phyloP scores from a whole-genome alignment of 2,113 vertebrate species.

The Isichthys henryi region DNA sequence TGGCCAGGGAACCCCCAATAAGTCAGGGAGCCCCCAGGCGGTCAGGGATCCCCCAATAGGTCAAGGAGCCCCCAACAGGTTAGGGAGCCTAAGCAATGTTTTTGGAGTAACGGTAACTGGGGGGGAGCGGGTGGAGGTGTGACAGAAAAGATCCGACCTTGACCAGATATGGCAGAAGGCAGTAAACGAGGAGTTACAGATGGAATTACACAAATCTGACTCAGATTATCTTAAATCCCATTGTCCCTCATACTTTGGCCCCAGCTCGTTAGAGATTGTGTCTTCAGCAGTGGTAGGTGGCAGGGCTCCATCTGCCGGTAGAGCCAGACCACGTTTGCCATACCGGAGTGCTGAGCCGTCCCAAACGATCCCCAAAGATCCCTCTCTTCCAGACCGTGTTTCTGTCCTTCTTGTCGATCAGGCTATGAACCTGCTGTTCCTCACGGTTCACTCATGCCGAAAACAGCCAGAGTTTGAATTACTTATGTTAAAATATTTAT shows the following conservation, averaged over 20 bases:
- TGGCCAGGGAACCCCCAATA: not conserved
- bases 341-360: not conserved
- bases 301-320: not conserved
- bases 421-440: not conserved
- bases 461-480: not conserved
- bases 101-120: not conserved
- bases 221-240: slow-evolving; percentile 45
- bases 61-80: not conserved
- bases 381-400: not conserved
- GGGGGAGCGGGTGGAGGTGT: not conserved
- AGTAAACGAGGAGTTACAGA: slow-evolving; percentile 23
- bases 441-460: slow-evolving; percentile 35
- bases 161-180: slow-evolving; percentile 37
- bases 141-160: slow-evolving; percentile 20
- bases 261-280: slow-evolving; percentile 36
- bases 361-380: not conserved
- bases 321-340: not conserved
- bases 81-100: not conserved
- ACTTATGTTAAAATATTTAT: not conserved
- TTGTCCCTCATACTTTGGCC: slow-evolving; percentile 47
- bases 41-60: not conserved
- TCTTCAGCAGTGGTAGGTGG: slow-evolving; percentile 29
- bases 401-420: not conserved
- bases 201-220: slow-evolving; percentile 36
- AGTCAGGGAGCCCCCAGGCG: not conserved